These are phyloP conservation scores for Rallus crepitans DNA, from an alignment of 2,797 vertebrate genomes.

Conservation along the genomic window DNA sequence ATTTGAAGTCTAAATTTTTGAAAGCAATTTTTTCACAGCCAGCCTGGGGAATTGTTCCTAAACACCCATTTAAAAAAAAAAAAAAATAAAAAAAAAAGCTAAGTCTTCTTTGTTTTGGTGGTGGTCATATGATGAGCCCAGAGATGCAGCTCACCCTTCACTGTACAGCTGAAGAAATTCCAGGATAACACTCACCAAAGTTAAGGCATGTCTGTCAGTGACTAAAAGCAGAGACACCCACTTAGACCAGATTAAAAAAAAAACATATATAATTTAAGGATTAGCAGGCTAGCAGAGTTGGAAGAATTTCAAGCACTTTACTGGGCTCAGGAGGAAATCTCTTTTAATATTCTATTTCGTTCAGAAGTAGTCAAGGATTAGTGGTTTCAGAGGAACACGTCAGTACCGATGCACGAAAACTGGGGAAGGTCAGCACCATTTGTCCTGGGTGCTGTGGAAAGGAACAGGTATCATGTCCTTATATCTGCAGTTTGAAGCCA, in stretches of 20 bases:
- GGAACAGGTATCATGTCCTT: not conserved
- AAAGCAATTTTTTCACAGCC: not conserved
- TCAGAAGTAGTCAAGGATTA: slow-evolving; percentile 63
- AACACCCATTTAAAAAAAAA: not conserved
- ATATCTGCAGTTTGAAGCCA: not conserved
- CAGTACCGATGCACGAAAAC: not conserved
- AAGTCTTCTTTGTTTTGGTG: not conserved
- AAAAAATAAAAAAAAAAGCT: not conserved
- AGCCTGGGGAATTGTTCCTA: not conserved
- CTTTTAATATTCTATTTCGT: slow-evolving; percentile 62
- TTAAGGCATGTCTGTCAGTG: slow-evolving; percentile 53
- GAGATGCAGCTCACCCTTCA: slow-evolving; percentile 17
- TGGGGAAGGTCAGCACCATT: slow-evolving; percentile 8
- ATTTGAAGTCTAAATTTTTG: not conserved
- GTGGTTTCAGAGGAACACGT: slow-evolving; percentile 37
- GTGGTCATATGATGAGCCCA: not conserved
- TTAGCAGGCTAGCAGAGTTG: slow-evolving; percentile 54
- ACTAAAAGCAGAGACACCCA: slow-evolving; percentile 52
- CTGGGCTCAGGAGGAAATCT: slow-evolving; percentile 61
- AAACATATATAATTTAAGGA: slow-evolving; percentile 62
- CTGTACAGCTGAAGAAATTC: slow-evolving; percentile 32
- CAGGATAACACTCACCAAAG: slow-evolving; percentile 33
- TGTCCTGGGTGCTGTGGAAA: not conserved
- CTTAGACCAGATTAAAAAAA: slow-evolving; percentile 57
- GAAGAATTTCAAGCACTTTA: slow-evolving; percentile 67